phyloP scores from a whole-genome alignment of 2,797 vertebrate genomes.

The Intellagama lesueurii region DNA sequence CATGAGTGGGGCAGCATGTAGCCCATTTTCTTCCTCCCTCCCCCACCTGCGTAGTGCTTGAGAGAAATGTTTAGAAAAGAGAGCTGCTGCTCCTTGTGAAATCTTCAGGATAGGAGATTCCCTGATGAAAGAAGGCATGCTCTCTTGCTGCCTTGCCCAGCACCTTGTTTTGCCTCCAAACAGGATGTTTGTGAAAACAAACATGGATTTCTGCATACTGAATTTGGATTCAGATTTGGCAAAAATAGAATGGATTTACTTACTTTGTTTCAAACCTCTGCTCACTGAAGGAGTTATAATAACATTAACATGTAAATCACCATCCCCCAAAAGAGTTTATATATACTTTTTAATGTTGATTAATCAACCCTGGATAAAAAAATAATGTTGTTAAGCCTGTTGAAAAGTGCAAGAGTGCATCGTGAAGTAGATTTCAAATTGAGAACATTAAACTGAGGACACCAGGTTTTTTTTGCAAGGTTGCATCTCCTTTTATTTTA shows the following conservation, averaged over 20 bases:
- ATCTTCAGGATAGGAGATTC: no score
- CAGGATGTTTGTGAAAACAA: no score
- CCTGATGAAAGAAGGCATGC: no score
- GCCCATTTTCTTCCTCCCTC: no score
- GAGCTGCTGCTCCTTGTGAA: no score
- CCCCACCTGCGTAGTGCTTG: no score
- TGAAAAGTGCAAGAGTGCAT: background rate
- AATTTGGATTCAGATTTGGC: background rate
- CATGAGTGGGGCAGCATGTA: background rate
- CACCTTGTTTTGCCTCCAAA: no score
- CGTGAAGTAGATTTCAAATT: slow-evolving; percentile 55
- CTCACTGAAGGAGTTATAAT: background rate
- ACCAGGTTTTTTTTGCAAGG: slow-evolving; percentile 30
- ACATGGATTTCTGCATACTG: no score
- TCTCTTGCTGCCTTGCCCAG: no score
- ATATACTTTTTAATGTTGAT: background rate
- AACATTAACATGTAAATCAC: background rate
- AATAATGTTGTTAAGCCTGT: background rate
- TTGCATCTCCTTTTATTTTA: slow-evolving; percentile 62
- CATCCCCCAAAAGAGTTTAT: background rate
- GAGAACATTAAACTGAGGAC: slow-evolving; percentile 54
- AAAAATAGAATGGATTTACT: background rate
- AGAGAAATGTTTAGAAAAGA: no score
- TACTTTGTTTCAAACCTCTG: background rate
- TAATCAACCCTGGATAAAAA: slow-evolving; percentile 1